Evolutionary conservation across 2,797 vertebrate species (phyloP), one percentile per base, ranked within the genome.

Genomic region (Etheostoma nigrum): DNA sequence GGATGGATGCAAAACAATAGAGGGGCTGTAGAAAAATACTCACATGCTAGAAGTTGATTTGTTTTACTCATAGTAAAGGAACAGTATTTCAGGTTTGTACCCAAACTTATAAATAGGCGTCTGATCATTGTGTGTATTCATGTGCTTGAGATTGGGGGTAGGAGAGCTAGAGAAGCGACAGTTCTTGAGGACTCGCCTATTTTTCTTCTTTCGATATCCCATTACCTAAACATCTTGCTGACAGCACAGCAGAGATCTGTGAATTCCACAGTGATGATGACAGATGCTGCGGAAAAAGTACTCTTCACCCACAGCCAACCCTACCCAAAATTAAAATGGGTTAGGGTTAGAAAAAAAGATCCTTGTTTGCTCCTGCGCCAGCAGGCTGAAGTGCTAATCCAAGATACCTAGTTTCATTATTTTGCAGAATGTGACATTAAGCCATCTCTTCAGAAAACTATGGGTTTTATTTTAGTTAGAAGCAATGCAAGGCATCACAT

Each of bases 231-330:
- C 61, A 77, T 72, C 68, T 69, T 44, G 70, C 62, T 82, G 81
- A 88, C 85, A 59, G 81, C 83, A 78, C 75, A 59, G 84, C 79
- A 74, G 60, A 86, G 81, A 84, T 75, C 67, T 82, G 63, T 44
- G 70, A 88, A 79, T 88, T 90, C 89, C 82, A 82, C 61, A 62
- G 86, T 85, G 83, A 78, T 86, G 86, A 91, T 40, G 36, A 40
- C 81, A 67, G 61, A 54, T 86, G 73, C 79, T 72, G 70, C 82
- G 79, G 78, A 82, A 79, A 88, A 86, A 27, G 72, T 70, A 67
- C 76, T 62, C 66, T 21, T 68, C 76, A 74, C 68, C 59, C 59
- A 25, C 47, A 55, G 60, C 69, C 59, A 40, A 55, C 10, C 40
- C 49, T 27, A 60, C 59, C 67, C 66, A 69, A 78, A 7, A 51